These are phyloP conservation scores for Drosophila pseudotakahashii DNA, from an alignment of 2,888 invertebrate species.

Conservation along the genomic window DNA sequence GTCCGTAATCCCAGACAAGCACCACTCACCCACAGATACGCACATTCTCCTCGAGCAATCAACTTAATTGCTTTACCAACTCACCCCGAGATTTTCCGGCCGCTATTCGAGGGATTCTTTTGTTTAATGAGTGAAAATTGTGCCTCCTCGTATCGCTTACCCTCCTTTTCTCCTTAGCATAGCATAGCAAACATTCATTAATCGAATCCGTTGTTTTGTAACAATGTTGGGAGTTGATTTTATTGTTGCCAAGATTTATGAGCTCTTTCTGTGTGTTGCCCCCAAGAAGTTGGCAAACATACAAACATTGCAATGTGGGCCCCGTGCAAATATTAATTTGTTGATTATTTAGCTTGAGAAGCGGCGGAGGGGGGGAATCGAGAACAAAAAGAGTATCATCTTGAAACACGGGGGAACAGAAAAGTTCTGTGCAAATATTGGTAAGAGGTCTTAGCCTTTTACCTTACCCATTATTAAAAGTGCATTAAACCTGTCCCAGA, in stretches of 20 bases:
- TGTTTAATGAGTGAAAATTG: conserved; percentile 71
- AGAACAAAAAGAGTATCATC: conserved; percentile 10
- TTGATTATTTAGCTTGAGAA: conserved; percentile 55
- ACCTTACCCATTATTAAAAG: conserved; percentile 70
- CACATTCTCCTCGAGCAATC: conserved; percentile 59
- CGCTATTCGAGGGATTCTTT: conserved; percentile 33
- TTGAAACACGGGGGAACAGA: conserved; percentile 1
- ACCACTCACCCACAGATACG: conserved; percentile 16
- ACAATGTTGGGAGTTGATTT: conserved; percentile 56
- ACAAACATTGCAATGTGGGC: conserved; percentile 16
- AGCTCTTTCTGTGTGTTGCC: conserved; percentile 35
- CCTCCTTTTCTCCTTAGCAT: neutral
- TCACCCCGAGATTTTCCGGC: conserved; percentile 4
- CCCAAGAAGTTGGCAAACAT: conserved; percentile 27
- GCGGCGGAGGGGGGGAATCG: neutral
- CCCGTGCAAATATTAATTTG: conserved; percentile 76
- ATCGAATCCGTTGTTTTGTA: conserved; percentile 69
- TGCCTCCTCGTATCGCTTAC: conserved; percentile 57
- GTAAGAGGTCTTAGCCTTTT: conserved; percentile 28
- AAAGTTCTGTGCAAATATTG: conserved; percentile 67
- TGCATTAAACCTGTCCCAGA: conserved; percentile 76
- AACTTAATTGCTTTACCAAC: conserved; percentile 69
- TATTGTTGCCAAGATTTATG: conserved; percentile 67
- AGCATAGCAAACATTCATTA: conserved; percentile 75
- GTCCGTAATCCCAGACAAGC: conserved; percentile 64